These are phyloP conservation scores for Chelidonichthys spinosus DNA, from an alignment of 2,797 vertebrate species.

Conservation along the genomic window DNA sequence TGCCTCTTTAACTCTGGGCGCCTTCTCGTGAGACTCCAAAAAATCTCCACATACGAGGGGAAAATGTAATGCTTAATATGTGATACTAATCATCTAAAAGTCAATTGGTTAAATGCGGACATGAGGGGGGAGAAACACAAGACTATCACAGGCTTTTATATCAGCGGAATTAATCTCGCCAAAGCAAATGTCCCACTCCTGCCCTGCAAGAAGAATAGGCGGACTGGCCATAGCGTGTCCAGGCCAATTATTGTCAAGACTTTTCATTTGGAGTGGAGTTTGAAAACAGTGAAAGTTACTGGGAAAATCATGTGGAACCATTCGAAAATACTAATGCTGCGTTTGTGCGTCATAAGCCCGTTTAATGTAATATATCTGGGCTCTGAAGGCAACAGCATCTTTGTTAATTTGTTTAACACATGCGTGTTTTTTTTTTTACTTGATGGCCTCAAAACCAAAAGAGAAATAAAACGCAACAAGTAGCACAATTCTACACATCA, in stretches of 20 bases:
- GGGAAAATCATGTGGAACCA: neutral
- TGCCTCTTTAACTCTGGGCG: constrained; percentile 76
- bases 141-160: constrained; percentile 49
- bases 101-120: constrained; percentile 41
- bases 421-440: neutral
- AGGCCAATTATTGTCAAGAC: constrained; percentile 66
- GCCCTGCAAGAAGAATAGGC: constrained; percentile 53
- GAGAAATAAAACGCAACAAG: constrained; percentile 60
- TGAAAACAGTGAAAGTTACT: constrained; percentile 40
- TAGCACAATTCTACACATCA: constrained; percentile 14
- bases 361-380: neutral
- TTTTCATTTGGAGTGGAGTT: constrained; percentile 38
- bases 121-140: constrained; percentile 26
- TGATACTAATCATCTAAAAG: constrained; percentile 40
- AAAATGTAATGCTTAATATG: constrained; percentile 36
- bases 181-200: constrained; percentile 61
- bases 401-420: neutral
- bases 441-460: neutral
- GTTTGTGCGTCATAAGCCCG: neutral
- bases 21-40: constrained; percentile 58
- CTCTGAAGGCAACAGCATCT: neutral
- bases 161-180: constrained; percentile 36
- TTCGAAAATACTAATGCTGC: neutral
- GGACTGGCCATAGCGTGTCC: constrained; percentile 60
- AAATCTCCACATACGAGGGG: constrained; percentile 38